Conservation (phyloP, 2,888 invertebrate genomes). For the Sinelater perroti region DNA sequence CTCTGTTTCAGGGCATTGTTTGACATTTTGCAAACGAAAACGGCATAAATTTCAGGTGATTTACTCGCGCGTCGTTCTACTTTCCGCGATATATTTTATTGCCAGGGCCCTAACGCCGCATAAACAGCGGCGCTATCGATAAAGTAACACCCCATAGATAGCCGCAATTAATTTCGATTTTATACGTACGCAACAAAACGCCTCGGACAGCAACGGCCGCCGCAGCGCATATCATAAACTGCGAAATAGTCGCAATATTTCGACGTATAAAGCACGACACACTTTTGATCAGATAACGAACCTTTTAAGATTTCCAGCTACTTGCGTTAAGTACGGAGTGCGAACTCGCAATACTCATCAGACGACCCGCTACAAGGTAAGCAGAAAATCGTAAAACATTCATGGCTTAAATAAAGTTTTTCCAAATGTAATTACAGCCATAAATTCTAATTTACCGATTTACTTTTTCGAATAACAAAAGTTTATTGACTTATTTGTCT, state of each 20-base stretch:
- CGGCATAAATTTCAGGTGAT: conserved; percentile 20
- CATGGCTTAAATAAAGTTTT: too few species aligned
- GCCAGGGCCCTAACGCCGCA: conserved; percentile 21
- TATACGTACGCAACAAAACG: conserved; percentile 21
- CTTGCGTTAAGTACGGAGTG: conserved; percentile 35
- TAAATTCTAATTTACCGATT: too few species aligned
- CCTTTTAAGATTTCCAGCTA: conserved; percentile 35
- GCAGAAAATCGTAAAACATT: too few species aligned
- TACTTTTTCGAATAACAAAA: too few species aligned
- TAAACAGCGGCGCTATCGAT: conserved; percentile 30
- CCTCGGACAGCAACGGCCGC: not conserved
- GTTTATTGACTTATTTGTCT: too few species aligned
- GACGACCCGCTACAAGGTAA: not conserved
- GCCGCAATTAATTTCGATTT: conserved; percentile 23
- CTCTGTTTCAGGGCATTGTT: conserved; percentile 14
- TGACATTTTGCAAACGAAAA: conserved; percentile 20
- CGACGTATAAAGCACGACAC: conserved; percentile 25
- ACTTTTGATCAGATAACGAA: conserved; percentile 36
- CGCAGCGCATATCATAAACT: conserved; percentile 6
- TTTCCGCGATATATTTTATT: conserved; percentile 38
- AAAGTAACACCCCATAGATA: conserved; percentile 39
- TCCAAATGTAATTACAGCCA: too few species aligned
- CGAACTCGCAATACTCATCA: not conserved
- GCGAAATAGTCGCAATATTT: conserved; percentile 20
- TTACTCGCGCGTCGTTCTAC: conserved; percentile 35